Evolutionary conservation across 2,888 invertebrate genomes (phyloP).

Genomic region (Brachycybe producta): DNA sequence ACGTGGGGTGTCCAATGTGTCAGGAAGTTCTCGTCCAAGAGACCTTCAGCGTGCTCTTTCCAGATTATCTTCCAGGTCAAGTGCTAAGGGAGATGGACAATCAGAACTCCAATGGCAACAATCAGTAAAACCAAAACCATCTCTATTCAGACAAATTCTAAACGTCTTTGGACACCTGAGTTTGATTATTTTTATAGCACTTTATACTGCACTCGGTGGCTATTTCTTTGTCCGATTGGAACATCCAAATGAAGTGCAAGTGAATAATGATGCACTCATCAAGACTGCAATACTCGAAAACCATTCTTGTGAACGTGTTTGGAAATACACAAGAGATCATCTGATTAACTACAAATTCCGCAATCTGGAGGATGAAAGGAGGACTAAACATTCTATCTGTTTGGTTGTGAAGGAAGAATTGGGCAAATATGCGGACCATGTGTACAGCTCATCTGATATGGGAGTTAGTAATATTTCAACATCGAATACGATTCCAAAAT

Average conservation of each 20-base stretch:
- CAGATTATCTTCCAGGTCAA: not conserved
- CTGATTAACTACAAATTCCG: not conserved
- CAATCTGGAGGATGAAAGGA: conserved; percentile 28
- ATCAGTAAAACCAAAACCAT: not conserved
- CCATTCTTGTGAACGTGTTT: not conserved
- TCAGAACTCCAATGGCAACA: not conserved
- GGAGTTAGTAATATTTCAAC: conserved; percentile 38
- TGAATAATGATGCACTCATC: not conserved
- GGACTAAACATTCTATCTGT: too few relatives aligned
- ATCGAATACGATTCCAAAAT: conserved; percentile 25
- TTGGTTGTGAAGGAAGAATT: conserved; percentile 28
- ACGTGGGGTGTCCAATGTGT: conserved; percentile 2
- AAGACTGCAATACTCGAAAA: not conserved
- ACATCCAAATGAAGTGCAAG: conserved; percentile 10
- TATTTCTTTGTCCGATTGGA: conserved; percentile 37
- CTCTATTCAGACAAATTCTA: conserved; percentile 13
- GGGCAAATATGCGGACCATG: conserved; percentile 37
- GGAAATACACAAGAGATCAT: not conserved
- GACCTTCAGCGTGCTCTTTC: not conserved
- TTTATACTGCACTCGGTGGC: conserved; percentile 65
- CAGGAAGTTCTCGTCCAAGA: not conserved
- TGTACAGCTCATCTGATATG: conserved; percentile 57
- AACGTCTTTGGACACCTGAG: conserved; percentile 51
- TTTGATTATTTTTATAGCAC: conserved; percentile 57
- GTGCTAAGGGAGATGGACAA: not conserved